A percentile compares a stretch with the other conserved stretches of the same genome.
These are phyloP conservation scores for Smutsia temminckii DNA, from an alignment of 2,797 vertebrate genomes.

Conservation along the genomic window DNA sequence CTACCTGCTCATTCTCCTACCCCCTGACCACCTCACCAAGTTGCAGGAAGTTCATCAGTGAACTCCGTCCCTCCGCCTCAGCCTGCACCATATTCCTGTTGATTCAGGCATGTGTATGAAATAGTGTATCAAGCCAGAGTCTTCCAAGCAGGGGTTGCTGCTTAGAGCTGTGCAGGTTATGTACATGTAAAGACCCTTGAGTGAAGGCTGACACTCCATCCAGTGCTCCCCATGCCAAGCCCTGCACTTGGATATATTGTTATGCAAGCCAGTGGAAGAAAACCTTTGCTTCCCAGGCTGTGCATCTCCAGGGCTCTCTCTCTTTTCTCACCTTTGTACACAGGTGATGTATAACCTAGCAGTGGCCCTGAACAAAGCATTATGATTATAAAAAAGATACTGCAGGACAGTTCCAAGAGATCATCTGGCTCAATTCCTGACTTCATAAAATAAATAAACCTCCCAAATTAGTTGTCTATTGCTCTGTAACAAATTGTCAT, in stretches of 20 bases:
- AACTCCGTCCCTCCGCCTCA: neutral
- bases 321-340: neutral
- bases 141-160: neutral
- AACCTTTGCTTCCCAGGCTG: neutral
- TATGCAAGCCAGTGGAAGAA: neutral
- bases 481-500: neutral
- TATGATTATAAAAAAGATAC: neutral
- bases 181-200: neutral
- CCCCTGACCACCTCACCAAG: neutral
- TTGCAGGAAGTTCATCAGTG: neutral
- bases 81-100: neutral
- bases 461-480: neutral
- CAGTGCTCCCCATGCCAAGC: neutral
- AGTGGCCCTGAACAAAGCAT: neutral
- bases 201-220: neutral
- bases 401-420: neutral
- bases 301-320: neutral
- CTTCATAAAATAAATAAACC: neutral
- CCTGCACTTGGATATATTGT: neutral
- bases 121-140: neutral
- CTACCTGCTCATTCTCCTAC: neutral
- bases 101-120: neutral
- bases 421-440: neutral
- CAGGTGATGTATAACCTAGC: neutral
- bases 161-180: neutral